Percentiles rank a stretch among this genome's conserved stretches.
Conservation (phyloP, 2,888 invertebrate species). For the Cybosia mesomella region DNA sequence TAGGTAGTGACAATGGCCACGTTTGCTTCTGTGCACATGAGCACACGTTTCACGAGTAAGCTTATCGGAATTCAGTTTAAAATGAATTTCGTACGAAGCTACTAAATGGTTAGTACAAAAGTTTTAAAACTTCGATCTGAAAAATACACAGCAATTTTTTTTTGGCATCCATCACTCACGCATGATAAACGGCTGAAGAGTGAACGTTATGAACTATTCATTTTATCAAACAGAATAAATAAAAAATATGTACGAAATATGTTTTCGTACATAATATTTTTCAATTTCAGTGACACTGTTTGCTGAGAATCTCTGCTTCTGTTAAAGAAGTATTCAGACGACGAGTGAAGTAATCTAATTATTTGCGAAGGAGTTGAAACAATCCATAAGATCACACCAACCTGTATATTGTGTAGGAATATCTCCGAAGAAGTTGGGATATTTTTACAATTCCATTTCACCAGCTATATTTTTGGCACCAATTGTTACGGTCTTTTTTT, state of each 20-base stretch:
- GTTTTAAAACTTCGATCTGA: background rate
- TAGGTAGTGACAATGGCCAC: too few relatives aligned
- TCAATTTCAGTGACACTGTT: constrained; percentile 12
- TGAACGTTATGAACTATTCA: constrained; percentile 13
- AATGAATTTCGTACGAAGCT: too few relatives aligned
- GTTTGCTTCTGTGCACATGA: too few relatives aligned
- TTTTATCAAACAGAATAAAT: constrained; percentile 17
- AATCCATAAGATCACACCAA: background rate
- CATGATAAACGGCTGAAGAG: background rate
- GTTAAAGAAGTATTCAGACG: constrained; percentile 12
- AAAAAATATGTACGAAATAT: constrained; percentile 6
- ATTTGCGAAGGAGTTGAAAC: background rate
- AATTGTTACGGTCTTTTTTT: too few relatives aligned
- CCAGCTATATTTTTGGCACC: too few relatives aligned
- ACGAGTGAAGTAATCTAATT: background rate
- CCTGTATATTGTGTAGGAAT: too few relatives aligned
- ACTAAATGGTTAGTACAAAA: background rate
- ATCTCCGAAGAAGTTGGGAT: background rate
- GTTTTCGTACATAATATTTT: constrained; percentile 25
- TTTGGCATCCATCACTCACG: background rate
- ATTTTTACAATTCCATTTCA: background rate
- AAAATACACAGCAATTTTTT: background rate
- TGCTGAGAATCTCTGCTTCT: constrained; percentile 8
- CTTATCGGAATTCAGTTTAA: too few relatives aligned
- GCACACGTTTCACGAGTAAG: too few relatives aligned